These are phyloP conservation scores for Scaptomyza polygonia DNA, from an alignment of 2,888 invertebrate genomes.

Conservation along the genomic window DNA sequence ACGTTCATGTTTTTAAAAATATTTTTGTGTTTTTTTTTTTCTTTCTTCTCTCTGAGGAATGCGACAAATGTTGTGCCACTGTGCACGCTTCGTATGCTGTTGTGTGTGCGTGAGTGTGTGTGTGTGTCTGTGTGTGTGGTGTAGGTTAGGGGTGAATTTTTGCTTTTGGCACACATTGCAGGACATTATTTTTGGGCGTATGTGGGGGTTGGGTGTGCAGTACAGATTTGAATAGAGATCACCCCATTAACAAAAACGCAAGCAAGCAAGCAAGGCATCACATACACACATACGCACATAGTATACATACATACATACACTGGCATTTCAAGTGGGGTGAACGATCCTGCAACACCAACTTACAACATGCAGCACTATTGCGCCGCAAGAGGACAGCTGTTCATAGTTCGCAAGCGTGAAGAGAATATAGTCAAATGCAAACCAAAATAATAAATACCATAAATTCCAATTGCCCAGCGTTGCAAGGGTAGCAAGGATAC, in stretches of 20 bases:
- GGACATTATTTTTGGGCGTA: conserved; percentile 18
- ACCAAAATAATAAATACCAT: conserved; percentile 61
- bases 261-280: conserved; percentile 2
- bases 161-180: conserved; percentile 24
- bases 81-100: conserved; percentile 33
- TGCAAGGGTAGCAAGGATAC: conserved; percentile 47
- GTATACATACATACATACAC: conserved; percentile 3
- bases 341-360: conserved; percentile 39
- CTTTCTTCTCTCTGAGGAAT: conserved; percentile 44
- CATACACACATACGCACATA: not conserved
- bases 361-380: not conserved
- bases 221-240: conserved; percentile 51
- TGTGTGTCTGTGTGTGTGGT: conserved; percentile 26
- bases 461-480: conserved; percentile 66
- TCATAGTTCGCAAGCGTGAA: conserved; percentile 48
- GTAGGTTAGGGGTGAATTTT: conserved; percentile 59
- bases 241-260: conserved; percentile 19
- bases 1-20: conserved; percentile 47
- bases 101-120: conserved; percentile 14
- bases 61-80: conserved; percentile 42
- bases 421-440: conserved; percentile 47
- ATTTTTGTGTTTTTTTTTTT: conserved; percentile 24
- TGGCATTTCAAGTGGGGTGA: conserved; percentile 50
- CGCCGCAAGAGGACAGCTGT: conserved; percentile 47
- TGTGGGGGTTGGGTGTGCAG: conserved; percentile 12